Evolutionary conservation across 1,140 invertebrate species (phyloP), one percentile per base, ranked within the genome.

Genomic region (Odontomachus brunneus): DNA sequence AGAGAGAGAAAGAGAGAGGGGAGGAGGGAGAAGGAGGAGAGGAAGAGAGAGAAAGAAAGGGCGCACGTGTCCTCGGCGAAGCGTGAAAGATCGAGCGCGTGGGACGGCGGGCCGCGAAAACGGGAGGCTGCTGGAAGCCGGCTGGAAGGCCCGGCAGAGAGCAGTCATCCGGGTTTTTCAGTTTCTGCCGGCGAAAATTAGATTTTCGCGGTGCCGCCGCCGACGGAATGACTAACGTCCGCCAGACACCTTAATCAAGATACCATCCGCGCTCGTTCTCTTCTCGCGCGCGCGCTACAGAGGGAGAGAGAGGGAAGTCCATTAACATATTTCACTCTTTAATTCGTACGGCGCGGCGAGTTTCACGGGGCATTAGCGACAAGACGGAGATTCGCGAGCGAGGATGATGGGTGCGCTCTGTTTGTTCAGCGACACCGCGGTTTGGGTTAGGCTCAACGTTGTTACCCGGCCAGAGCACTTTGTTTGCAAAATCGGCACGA

Each of bases 241-340:
- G 88, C 88, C 88, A 92, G 91, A 92, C 91, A 91, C 91, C 91
- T 92, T 91, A 92, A 92, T 92, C 91, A 92, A 91, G 91, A 92
- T 91, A 92, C 88, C 90, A 92, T 90, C 91, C 91, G 89, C 29
- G 80, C 82, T 84, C 83, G 76, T 81, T 85, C 86, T 89, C 89
- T 83, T 76, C 83, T 85, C 67, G 59, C 3, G 38, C 38, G 38
- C 38, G 38, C 29, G 29, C 29, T n/a, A 33, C 2, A 33, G 29
- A 33, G 29, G 5, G 29, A 33, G 29, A 33, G 38, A 72, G 80
- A 63, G 78, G 57, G 78, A 89, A 91, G 88, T 91, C 91, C 91
- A 92, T 92, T 92, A 92, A 92, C 91, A 92, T 92, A 92, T 92
- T 92, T 92, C 89, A 92, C 87, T 91, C 88, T 91, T 92, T 91